Evolutionary conservation across 2,797 vertebrate genomes (phyloP), one percentile per base, ranked within the genome.

Genomic region (Pelochelys cantorii): DNA sequence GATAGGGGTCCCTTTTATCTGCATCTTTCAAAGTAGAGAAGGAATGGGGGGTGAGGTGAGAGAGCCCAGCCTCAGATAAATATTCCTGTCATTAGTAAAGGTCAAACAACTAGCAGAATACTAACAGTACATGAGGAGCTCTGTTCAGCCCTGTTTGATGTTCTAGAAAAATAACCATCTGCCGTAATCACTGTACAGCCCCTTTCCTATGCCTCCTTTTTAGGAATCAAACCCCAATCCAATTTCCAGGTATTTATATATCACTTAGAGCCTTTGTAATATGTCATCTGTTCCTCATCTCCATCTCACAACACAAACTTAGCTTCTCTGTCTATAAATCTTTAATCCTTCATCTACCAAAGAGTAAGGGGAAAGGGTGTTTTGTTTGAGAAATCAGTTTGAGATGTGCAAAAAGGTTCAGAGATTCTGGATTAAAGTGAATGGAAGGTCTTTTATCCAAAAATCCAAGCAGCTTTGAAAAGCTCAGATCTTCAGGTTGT

Each of bases 41-140:
- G 5, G 55, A 34, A 34, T 57, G 75, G 27, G 9, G 81, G 18
- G 25, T 93, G 59, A 86, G 81, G 87, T 79, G 90, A n/a, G 4
- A 81, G 75, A 87, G 42, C 15, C 60, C 6, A 34, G 60, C 27
- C 85, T 77, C 22, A 88, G 48, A 60, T 29, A 87, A 92, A 88
- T 31, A n/a, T 22, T 87, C 20, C 0, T 54, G 37, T 29, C n/a
- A n/a, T 22, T 29, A 84, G 22, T 10, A 92, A 94, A 84, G 1
- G 7, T 56, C 59, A n/a, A 90, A 85, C 34, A 75, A 65, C 54
- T 94, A 53, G 77, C 79, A 2, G 34, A 62, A 1, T 12, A 3
- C 25, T 68, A 77, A 57, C 1, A 82, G 9, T 7, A 53, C 2
- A 14, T 2, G 5, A 11, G 27, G 75, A 25, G 17, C 85, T 89